Percentiles rank a stretch among this genome's conserved stretches.
These are phyloP conservation scores for Melipona beecheii DNA, from an alignment of 2,888 invertebrate species.

Conservation along the genomic window DNA sequence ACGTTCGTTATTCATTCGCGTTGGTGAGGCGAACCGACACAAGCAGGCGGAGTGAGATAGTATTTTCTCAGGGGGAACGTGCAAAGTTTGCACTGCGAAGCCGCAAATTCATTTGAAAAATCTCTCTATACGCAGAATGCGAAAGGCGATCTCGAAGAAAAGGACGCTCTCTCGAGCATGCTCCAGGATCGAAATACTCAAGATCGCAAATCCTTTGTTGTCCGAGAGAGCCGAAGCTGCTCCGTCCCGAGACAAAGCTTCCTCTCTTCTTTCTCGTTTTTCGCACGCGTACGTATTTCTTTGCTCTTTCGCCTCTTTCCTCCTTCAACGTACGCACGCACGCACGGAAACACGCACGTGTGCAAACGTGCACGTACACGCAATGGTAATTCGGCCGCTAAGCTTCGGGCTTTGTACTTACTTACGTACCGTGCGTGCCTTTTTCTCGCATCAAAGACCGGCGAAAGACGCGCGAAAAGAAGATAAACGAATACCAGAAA, in stretches of 20 bases:
- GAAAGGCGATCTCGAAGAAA: slow-evolving; percentile 47
- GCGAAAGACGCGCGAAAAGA: slow-evolving; percentile 6
- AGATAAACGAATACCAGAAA: slow-evolving; percentile 19
- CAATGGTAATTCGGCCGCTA: slow-evolving; percentile 25
- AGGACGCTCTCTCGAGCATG: slow-evolving; percentile 45
- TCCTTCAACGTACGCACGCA: not conserved
- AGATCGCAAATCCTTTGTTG: slow-evolving; percentile 62
- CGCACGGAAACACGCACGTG: not conserved
- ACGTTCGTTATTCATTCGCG: not conserved
- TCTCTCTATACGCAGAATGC: slow-evolving; percentile 29
- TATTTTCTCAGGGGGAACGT: not conserved
- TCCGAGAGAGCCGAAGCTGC: slow-evolving; percentile 44
- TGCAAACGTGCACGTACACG: not conserved
- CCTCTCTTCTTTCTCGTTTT: slow-evolving; percentile 26
- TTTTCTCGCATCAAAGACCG: slow-evolving; percentile 26
- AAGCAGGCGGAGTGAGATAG: not conserved
- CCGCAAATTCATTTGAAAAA: slow-evolving; percentile 33
- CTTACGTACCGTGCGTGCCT: slow-evolving; percentile 21
- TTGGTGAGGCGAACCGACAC: not conserved
- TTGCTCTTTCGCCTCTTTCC: not conserved
- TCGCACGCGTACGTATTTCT: slow-evolving; percentile 27
- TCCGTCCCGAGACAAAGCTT: slow-evolving; percentile 58
- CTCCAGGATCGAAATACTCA: slow-evolving; percentile 65
- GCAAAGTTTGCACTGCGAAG: slow-evolving; percentile 17
- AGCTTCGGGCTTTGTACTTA: slow-evolving; percentile 13